These are phyloP conservation scores for Pandemis heparana DNA, from an alignment of 2,888 invertebrate species.

Conservation along the genomic window DNA sequence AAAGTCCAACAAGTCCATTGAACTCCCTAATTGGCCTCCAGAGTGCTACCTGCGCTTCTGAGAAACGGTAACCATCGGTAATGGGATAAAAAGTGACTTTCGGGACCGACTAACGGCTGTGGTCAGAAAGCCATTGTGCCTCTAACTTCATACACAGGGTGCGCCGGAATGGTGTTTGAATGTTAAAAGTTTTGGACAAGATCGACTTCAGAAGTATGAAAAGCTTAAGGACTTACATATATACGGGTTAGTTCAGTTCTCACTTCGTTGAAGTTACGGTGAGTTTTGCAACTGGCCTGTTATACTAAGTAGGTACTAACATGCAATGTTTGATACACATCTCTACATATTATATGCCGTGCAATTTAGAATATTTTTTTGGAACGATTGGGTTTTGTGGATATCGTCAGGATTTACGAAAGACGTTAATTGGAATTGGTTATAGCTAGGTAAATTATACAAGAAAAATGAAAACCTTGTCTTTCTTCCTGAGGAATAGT, in stretches of 20 bases:
- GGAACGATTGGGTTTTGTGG: no score
- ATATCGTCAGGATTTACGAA: no score
- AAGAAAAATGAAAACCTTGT: no score
- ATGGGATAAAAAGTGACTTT: conserved; percentile 32
- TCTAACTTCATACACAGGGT: neutral
- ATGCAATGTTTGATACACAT: no score
- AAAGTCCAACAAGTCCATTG: conserved; percentile 36
- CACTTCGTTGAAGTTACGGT: neutral
- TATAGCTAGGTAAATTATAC: no score
- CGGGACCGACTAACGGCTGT: conserved; percentile 12
- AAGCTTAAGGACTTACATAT: neutral
- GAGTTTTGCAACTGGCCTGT: neutral
- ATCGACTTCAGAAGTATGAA: neutral
- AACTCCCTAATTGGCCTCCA: conserved; percentile 35
- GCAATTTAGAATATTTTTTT: no score
- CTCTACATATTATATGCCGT: no score
- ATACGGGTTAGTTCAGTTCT: neutral
- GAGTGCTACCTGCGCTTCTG: conserved; percentile 42
- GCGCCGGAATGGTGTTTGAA: neutral
- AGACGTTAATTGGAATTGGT: no score
- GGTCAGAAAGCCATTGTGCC: conserved; percentile 4
- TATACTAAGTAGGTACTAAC: neutral
- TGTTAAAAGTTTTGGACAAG: neutral
- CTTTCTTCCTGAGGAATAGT: neutral
- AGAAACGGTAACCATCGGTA: conserved; percentile 23